Conservation (phyloP, 2,797 vertebrate species). For the Tauraco hartlaubi region DNA sequence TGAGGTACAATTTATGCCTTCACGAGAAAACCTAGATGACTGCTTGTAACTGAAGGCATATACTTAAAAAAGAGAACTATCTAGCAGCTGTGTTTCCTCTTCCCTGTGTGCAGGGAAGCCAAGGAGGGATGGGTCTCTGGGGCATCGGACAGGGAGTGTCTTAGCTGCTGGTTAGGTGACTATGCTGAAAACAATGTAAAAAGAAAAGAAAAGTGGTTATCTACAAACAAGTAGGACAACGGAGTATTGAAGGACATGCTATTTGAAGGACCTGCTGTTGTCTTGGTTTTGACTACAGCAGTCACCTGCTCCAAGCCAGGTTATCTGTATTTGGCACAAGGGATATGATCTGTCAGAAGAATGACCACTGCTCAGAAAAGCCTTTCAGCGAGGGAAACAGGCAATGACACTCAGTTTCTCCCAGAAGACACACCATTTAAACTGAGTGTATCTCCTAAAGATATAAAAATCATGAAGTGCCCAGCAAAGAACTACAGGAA, state of each 20-base stretch:
- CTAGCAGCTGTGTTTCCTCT: background rate
- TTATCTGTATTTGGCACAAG: background rate
- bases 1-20: background rate
- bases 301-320: background rate
- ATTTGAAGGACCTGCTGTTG: background rate
- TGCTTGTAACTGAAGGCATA: background rate
- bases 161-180: background rate
- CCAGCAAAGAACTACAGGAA: background rate
- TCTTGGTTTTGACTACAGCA: background rate
- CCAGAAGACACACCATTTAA: accelerated
- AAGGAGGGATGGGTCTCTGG: background rate
- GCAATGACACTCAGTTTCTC: background rate
- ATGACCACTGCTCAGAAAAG: background rate
- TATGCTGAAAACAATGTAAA: background rate
- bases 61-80: background rate
- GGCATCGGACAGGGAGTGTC: accelerated
- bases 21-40: background rate
- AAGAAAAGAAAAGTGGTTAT: background rate
- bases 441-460: background rate
- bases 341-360: background rate
- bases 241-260: background rate
- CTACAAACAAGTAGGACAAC: background rate
- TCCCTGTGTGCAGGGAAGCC: background rate
- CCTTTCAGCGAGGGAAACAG: background rate
- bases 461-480: background rate